Conservation (phyloP, 2,888 invertebrate genomes). For the Eubasilissa splendida region DNA sequence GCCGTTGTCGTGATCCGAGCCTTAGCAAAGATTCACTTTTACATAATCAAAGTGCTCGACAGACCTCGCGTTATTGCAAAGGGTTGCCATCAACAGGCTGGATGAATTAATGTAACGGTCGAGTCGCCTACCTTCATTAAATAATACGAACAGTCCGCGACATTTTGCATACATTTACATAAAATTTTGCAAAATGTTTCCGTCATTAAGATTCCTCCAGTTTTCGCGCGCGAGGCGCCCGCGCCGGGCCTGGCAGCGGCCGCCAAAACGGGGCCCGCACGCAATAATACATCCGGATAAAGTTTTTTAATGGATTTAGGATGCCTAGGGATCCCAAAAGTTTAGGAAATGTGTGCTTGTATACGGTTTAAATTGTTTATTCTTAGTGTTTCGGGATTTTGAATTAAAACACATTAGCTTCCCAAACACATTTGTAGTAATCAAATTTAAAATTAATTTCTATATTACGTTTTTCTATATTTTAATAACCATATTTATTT, state of each 20-base stretch:
- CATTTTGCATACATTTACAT: slow-evolving; percentile 58
- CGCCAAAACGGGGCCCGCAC: neutral
- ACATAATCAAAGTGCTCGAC: neutral
- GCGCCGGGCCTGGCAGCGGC: neutral
- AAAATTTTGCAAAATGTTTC: slow-evolving; percentile 53
- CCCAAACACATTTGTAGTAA: too few species aligned
- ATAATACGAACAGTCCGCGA: slow-evolving; percentile 54
- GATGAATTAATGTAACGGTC: slow-evolving; percentile 43
- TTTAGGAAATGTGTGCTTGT: neutral
- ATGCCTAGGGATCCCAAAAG: neutral
- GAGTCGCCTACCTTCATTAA: slow-evolving; percentile 49
- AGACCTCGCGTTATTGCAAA: neutral
- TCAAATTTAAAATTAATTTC: too few species aligned
- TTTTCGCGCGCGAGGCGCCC: slow-evolving; percentile 16
- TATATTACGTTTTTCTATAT: too few species aligned
- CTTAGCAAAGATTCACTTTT: too few species aligned
- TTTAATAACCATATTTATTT: too few species aligned
- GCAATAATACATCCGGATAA: slow-evolving; percentile 8
- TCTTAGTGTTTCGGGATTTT: neutral
- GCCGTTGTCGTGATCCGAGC: too few species aligned
- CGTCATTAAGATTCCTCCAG: slow-evolving; percentile 44
- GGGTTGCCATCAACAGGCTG: slow-evolving; percentile 49
- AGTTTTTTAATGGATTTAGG: slow-evolving; percentile 28
- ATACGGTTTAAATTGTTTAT: neutral
- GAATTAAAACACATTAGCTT: too few species aligned